A percentile compares a stretch with the other conserved stretches of the same genome.
Evolutionary conservation across 2,888 invertebrate genomes (phyloP).

Genomic region (Spodoptera picta): DNA sequence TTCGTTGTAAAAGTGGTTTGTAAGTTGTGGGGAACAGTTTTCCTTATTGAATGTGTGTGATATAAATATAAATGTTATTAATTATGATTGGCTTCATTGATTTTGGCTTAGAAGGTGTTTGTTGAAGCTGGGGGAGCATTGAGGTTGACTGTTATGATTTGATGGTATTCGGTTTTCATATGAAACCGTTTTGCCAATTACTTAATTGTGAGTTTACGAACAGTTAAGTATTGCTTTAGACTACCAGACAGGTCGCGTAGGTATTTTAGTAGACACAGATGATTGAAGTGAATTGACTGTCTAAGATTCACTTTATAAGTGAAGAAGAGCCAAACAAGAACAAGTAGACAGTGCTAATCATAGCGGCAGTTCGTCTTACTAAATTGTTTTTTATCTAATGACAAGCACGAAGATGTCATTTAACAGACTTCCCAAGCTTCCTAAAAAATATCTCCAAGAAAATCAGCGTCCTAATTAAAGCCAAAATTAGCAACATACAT

Average conservation of each 20-base stretch:
- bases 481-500: no score
- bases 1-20: conserved; percentile 9
- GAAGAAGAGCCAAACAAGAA: no score
- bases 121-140: conserved; percentile 27
- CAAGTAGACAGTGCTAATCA: no score
- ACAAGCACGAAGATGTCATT: no score
- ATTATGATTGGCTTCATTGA: conserved; percentile 69
- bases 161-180: conserved; percentile 1
- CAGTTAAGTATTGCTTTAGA: no score
- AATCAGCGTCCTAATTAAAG: conserved; percentile 32
- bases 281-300: no score
- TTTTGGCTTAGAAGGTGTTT: conserved; percentile 53
- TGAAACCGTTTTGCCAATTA: background rate
- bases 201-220: no score
- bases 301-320: no score
- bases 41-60: conserved; percentile 73
- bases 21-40: conserved; percentile 58
- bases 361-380: no score
- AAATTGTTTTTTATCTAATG: no score
- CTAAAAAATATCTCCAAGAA: conserved; percentile 29
- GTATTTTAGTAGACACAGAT: no score
- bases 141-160: background rate
- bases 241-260: no score
- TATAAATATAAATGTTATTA: conserved; percentile 75
- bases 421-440: background rate